Evolutionary conservation across 2,888 invertebrate species (phyloP), one percentile per base, ranked within the genome.

Genomic region (Plebejus anna): DNA sequence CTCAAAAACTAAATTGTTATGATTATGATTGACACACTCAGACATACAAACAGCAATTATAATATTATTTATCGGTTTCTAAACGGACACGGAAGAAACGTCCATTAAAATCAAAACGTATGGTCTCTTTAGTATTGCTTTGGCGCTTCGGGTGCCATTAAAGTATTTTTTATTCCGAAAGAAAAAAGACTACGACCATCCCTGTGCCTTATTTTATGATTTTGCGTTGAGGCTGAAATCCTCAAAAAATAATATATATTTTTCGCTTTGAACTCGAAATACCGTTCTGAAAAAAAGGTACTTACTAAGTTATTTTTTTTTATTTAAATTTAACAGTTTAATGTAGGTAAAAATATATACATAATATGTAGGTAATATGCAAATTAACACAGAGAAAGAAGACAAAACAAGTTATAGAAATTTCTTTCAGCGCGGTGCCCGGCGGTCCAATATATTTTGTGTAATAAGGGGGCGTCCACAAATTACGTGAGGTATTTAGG

Each of bases 81-180:
- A 22, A 59, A 59, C 22, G n/a, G n/a, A 22, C 22, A 22, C 22
- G 22, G 22, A 22, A 22, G 9, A 57, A 47, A 47, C 2, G 16
- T 72, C 71, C 71, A 22, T 42, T 9, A 47, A 22, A 13, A 11
- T 28, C 11, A 51, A 47, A 72, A 51, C 1, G 13, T 28, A 28
- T 72, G 51, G 51, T 72, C 11, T 13, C n/a, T 13, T 9, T 72
- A 72, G 1, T 51, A 22, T 28, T 71, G 42, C 71, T 71, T 72
- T 72, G 47, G 72, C 82, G 81, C 84, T 84, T 83, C 83, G 81
- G 84, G 83, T 82, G 81, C 85, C 84, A 87, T 88, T 87, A 84
- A 83, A 84, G 84, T 86, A 81, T 77, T 83, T 84, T 86, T 87
- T 77, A 78, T 80, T 78, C 81, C 80, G 81, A 81, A 81, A 82